Base-by-base conservation (phyloP, 2,797 vertebrate genomes). In the Sparus aurata region DNA sequence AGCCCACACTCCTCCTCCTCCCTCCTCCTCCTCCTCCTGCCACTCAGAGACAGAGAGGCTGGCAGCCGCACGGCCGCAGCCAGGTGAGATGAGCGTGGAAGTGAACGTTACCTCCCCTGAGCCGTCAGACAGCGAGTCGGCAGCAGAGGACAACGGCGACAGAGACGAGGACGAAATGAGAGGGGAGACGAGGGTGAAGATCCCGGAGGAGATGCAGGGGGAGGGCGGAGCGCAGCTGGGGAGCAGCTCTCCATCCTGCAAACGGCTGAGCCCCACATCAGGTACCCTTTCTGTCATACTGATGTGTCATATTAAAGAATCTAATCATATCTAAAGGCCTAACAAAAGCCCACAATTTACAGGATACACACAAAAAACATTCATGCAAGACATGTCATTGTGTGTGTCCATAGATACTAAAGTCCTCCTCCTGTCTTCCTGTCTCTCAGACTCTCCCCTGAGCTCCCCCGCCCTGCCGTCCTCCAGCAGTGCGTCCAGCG, bases 61-160 rank as follows among this genome's bases (percentile, higher is more conserved):
- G 72, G 82, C 95, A 52, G 81, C 94, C 38, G 72, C 93, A 1
- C 93, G 90, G 60, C 93, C 86, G 27, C 95, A 97, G 84, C 85
- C 95, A 0, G 94, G 92, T 0, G 97, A 99, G 71, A 92, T 93
- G 27, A 97, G 94, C 22, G 84, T 96, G 13, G 98, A 99, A 87
- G 96, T 98, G 54, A 98, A 96, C 73, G 95, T 98, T 87, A 98
- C 97, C 63, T 96, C 98, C 61, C 97, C 98, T 0, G 98, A 99
- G 91, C 97, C 97, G 22, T 99, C 98, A 0, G 97, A 97, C 90
- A 95, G 95, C 0, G 98, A 99, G 93, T 99, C 97, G 0, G 97
- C 97, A 0, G 93, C 95, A 0, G 98, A 99, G 85, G 98, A 99
- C 83, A 96, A 96, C 75, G 95, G 88, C 0, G 98, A 99, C 89